Evolutionary conservation across 2,113 vertebrate genomes (phyloP).

Genomic region (Gymnocephalus cernua): DNA sequence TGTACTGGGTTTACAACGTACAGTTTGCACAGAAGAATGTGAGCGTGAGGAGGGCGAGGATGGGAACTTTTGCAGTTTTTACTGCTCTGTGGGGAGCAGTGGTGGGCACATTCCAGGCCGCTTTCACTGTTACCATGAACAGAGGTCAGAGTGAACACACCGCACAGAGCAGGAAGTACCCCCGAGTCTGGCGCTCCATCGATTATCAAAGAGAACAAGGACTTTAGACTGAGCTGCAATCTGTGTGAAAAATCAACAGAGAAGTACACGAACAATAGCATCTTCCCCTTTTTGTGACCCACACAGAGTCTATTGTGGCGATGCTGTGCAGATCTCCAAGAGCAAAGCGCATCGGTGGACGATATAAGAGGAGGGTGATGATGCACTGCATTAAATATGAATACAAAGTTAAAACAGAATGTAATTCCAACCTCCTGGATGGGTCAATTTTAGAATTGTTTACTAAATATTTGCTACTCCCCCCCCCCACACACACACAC

Average conservation of each 20-base stretch:
- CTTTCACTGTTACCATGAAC: conserved; percentile 35
- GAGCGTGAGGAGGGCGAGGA: not conserved
- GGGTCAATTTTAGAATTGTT: conserved; percentile 1
- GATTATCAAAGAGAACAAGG: conserved; percentile 8
- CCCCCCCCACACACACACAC: too few relatives aligned
- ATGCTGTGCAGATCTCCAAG: not conserved
- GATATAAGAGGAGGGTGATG: not conserved
- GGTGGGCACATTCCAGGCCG: conserved; percentile 48
- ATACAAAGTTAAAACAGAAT: not conserved
- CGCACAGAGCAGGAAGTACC: conserved; percentile 29
- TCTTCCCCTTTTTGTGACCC: conserved; percentile 47
- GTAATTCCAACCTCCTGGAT: not conserved
- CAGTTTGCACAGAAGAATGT: not conserved
- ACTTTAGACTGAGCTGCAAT: conserved; percentile 14
- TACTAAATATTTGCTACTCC: not conserved
- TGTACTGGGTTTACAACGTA: not conserved
- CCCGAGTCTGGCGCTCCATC: not conserved
- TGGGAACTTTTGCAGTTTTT: conserved; percentile 38
- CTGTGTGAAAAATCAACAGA: conserved; percentile 14
- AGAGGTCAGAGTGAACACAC: conserved; percentile 45
- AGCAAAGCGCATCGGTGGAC: not conserved
- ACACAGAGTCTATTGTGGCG: not conserved
- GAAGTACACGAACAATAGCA: conserved; percentile 54
- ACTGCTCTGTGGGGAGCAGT: conserved; percentile 1
- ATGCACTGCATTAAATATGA: not conserved